Evolutionary conservation across 2,113 vertebrate species (phyloP).

Genomic region (Nesogale talazaci): DNA sequence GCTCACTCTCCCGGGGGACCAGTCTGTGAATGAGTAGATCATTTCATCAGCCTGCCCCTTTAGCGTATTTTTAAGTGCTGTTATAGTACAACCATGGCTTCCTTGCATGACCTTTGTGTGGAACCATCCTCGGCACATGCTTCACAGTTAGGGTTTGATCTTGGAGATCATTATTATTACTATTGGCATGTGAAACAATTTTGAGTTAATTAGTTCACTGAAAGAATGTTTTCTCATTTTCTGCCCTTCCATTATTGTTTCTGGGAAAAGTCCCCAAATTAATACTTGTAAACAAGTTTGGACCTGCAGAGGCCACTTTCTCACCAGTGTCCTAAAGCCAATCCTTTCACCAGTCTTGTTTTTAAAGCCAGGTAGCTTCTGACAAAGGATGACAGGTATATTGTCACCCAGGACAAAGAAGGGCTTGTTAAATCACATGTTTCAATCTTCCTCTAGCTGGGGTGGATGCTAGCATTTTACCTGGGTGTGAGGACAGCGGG

Average conservation of each 20-base stretch:
- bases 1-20: conserved; percentile 39
- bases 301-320: not conserved
- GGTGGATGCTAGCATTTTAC: not conserved
- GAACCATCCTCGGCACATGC: conserved; percentile 37
- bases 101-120: not conserved
- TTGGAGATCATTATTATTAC: conserved; percentile 18
- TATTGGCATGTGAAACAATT: conserved; percentile 39
- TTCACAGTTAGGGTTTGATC: not conserved
- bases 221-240: not conserved
- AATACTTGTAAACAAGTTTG: not conserved
- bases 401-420: not conserved
- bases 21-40: not conserved
- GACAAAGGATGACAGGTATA: conserved; percentile 5
- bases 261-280: not conserved
- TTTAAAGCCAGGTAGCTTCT: conserved; percentile 48
- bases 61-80: conserved; percentile 69
- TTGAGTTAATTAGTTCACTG: not conserved
- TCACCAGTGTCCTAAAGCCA: not conserved
- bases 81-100: conserved; percentile 36
- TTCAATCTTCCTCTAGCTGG: not conserved
- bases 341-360: not conserved
- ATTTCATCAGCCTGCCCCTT: conserved; percentile 83
- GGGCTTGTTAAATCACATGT: not conserved
- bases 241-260: conserved; percentile 13
- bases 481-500: too few relatives aligned